These are phyloP conservation scores for Semnornis frantzii DNA, from an alignment of 2,113 vertebrate genomes.

Conservation along the genomic window DNA sequence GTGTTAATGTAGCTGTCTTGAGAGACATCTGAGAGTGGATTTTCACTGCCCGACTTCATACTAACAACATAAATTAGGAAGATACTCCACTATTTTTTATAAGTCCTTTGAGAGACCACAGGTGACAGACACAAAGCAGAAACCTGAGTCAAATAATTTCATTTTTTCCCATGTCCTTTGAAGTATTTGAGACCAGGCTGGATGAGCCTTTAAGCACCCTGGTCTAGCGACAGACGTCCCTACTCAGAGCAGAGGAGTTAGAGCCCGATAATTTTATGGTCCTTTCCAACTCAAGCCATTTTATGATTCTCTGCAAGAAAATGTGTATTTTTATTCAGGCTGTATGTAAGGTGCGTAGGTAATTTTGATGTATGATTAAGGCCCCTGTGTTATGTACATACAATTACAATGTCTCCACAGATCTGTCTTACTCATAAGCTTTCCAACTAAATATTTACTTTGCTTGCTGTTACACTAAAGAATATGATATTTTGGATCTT, in stretches of 20 bases:
- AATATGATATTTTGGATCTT: background rate
- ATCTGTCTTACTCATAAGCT: background rate
- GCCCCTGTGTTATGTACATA: rapidly evolving
- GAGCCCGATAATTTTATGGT: too few relatives aligned
- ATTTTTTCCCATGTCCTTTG: too few relatives aligned
- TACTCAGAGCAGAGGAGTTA: too few relatives aligned
- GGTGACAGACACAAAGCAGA: background rate
- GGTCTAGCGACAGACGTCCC: too few relatives aligned
- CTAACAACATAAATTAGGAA: background rate
- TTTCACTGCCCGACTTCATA: background rate
- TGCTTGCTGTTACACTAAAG: background rate
- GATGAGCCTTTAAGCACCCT: too few relatives aligned
- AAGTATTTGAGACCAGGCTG: too few relatives aligned
- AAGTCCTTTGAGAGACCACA: background rate
- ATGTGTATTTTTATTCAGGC: rapidly evolving
- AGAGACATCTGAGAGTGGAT: background rate
- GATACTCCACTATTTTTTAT: background rate
- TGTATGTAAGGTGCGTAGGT: background rate
- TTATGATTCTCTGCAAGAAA: background rate
- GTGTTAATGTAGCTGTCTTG: too few relatives aligned
- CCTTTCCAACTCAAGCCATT: too few relatives aligned
- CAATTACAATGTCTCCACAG: background rate
- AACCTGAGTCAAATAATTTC: background rate
- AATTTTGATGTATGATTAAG: background rate
- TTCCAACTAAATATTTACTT: background rate